Evolutionary conservation across 2,888 invertebrate species (phyloP), one percentile per base, ranked within the genome.

Genomic region (Petrophora chlorosata): DNA sequence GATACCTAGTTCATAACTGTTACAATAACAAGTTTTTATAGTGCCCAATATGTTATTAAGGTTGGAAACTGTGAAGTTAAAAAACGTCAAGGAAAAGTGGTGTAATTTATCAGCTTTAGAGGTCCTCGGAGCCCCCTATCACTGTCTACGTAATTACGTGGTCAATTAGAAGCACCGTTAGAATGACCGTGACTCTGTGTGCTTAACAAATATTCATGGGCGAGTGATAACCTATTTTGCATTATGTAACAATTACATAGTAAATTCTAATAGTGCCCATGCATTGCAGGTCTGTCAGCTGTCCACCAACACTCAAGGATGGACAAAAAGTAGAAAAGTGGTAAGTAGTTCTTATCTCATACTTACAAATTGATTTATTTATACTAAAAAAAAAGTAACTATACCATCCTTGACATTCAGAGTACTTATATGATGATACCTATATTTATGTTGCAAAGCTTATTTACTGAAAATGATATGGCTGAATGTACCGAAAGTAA

Each of bases 241-340:
- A 88, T 90, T 90, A 91, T 91, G 90, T 91, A 90, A 90, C 83
- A 80, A 79, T 81, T 81, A 67, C 73, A 74, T 71, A 74, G 60
- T 72, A n/a, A 82, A 81, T 78, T 78, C 76, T 88, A 88, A 90
- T 73, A 76, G 71, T 74, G 66, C 70, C 63, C 72, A 57, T 82
- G 74, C 75, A 70, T 82, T 92, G 68, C 91, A 96, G 96, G 92
- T 93, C 69, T 93, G 92, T 84, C 93, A 94, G 79, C 94, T 95
- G 85, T 95, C 96, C 54, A 95, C 96, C 62, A 90, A 91, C 67
- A 82, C 93, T 62, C 93, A 93, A 81, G 93, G 94, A 89, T 96
- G 96, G 95, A 92, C 94, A 61, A 94, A 91, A 81, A 94, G 94
- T 79, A 94, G 93, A 74, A 96, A 95, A 93, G 91, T 93, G 90